Conservation (phyloP, 2,797 vertebrate species). For the Etheostoma nigrum region DNA sequence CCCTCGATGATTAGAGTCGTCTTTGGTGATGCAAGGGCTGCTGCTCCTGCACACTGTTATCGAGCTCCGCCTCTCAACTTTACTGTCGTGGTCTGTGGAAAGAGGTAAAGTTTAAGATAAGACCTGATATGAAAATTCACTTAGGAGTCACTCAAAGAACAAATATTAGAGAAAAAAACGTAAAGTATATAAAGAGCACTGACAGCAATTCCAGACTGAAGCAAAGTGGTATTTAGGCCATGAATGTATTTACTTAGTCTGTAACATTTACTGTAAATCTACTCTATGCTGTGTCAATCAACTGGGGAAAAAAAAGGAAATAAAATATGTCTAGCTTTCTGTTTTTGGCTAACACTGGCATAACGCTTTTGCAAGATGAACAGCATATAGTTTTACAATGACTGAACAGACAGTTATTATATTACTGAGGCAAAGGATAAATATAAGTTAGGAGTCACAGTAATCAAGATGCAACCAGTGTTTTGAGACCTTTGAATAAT, state of each 20-base stretch:
- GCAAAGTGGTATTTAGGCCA: background rate
- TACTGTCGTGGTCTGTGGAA: conserved; percentile 88
- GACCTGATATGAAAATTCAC: background rate
- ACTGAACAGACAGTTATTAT: background rate
- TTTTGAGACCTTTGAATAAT: conserved; percentile 52
- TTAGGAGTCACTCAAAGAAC: background rate
- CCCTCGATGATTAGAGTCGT: conserved; percentile 84
- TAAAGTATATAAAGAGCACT: background rate
- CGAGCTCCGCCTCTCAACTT: conserved; percentile 85
- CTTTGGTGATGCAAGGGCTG: conserved; percentile 89
- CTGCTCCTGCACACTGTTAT: conserved; percentile 80
- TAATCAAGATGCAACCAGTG: conserved; percentile 40
- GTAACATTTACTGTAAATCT: background rate
- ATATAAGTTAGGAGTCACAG: conserved; percentile 29
- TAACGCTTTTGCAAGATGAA: background rate
- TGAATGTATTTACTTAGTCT: background rate
- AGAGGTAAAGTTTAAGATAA: conserved; percentile 37
- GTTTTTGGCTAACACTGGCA: background rate
- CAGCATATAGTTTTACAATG: conserved; percentile 1
- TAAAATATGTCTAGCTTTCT: background rate
- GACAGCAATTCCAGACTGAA: background rate
- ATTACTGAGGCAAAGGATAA: conserved; percentile 7
- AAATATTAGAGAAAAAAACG: background rate
- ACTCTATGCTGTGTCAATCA: background rate
- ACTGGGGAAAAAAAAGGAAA: background rate